These are phyloP conservation scores for Tiliqua scincoides DNA, from an alignment of 2,113 vertebrate species.

Conservation along the genomic window DNA sequence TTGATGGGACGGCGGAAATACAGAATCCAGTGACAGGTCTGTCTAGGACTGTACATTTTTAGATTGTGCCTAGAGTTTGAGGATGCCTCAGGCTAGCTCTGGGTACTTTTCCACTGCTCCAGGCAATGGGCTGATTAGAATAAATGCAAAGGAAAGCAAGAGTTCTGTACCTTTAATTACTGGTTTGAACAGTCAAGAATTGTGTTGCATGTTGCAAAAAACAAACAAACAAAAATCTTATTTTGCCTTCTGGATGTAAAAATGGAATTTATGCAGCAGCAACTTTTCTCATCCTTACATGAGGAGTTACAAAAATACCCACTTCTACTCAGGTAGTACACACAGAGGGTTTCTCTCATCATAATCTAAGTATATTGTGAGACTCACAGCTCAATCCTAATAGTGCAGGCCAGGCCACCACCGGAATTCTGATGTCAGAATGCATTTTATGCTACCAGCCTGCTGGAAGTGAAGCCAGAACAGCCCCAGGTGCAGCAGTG, in stretches of 20 bases:
- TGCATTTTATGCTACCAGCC: too few species aligned
- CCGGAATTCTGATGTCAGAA: too few species aligned
- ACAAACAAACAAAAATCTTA: too few species aligned
- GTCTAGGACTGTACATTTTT: neutral
- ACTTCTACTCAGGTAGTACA: neutral
- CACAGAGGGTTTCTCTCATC: neutral
- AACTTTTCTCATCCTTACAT: neutral
- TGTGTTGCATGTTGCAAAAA: too few species aligned
- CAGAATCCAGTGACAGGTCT: too few species aligned
- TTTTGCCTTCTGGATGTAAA: neutral
- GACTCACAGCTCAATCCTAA: too few species aligned
- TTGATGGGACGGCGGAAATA: neutral
- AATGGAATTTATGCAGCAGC: too few species aligned
- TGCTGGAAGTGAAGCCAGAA: too few species aligned
- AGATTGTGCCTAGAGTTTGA: neutral
- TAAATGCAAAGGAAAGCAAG: neutral
- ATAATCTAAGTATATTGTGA: too few species aligned
- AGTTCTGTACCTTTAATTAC: neutral
- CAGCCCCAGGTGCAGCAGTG: too few species aligned
- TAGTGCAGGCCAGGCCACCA: too few species aligned
- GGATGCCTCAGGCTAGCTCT: neutral
- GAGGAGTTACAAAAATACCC: neutral
- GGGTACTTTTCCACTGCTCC: neutral
- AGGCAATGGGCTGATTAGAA: too few species aligned
- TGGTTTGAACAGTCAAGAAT: neutral